phyloP scores from a whole-genome alignment of 2,797 vertebrate genomes.

The Notolepis coatsorum region DNA sequence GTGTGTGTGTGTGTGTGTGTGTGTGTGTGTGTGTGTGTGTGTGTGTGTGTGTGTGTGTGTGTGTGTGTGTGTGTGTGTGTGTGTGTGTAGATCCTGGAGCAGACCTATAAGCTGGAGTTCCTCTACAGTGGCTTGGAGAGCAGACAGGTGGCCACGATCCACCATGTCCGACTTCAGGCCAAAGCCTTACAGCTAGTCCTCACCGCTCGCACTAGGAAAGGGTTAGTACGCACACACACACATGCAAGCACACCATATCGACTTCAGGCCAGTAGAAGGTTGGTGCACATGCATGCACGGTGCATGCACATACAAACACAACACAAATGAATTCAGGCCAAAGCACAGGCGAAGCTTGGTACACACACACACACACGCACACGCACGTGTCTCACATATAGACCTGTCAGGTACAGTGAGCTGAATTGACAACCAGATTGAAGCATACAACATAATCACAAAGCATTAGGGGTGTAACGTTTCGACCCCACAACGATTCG shows the following conservation, averaged over 20 bases:
- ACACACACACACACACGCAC: neutral
- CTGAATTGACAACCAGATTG: too few species aligned
- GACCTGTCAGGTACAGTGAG: too few species aligned
- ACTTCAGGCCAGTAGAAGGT: neutral
- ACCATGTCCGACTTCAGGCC: constrained; percentile 94
- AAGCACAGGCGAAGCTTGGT: neutral
- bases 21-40: neutral
- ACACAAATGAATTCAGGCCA: too few species aligned
- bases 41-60: neutral
- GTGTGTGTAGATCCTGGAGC: constrained; percentile 89
- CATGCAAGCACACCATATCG: neutral
- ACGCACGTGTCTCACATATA: neutral
- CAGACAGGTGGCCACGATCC: constrained; percentile 90
- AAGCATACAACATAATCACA: too few species aligned
- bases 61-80: neutral
- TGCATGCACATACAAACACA: neutral
- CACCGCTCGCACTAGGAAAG: constrained; percentile 86
- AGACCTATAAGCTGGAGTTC: constrained; percentile 97
- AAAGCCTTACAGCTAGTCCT: constrained; percentile 94
- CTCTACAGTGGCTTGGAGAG: constrained; percentile 93
- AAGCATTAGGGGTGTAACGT: too few species aligned
- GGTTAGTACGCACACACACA: constrained; percentile 77
- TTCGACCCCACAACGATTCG: too few species aligned
- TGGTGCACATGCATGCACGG: neutral
- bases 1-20: neutral